Evolutionary conservation across 2,113 vertebrate genomes (phyloP), one percentile per base, ranked within the genome.

Genomic region (Pholis gunnellus): DNA sequence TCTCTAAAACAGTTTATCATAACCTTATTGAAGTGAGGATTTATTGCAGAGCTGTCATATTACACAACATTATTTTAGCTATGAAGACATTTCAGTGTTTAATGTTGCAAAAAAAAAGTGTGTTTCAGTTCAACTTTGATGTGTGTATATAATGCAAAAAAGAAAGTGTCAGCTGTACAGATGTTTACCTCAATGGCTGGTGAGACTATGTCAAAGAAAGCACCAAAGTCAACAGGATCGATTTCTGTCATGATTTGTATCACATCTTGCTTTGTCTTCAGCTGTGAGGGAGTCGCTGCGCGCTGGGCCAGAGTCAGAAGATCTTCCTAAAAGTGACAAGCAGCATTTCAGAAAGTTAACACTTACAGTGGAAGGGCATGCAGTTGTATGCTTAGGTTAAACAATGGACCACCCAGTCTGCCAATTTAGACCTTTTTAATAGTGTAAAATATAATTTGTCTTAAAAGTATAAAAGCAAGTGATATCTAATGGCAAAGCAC

Each of bases 161-260:
- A 52, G 0, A 71, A 66, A 50, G 25, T 46, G 8, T 46, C 5
- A 34, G 0, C 2, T 81, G 2, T 84, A 3, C 54, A 25, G 13
- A 66, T 57, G 44, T 44, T 84, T 81, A 94, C 93, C 85, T 87
- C 40, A 75, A 94, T 90, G 2, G 79, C 79, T 4, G 86, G 87
- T 69, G 91, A 89, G 20, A 94, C 82, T 25, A 15, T 29, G 34
- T 94, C 87, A 83, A 93, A 94, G 78, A 94, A 94, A 66, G 31
- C 22, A 52, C 59, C 78, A 64, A 89, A 87, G 34, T 88, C 73
- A 78, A 13, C n/a, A 27, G 87, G 71, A 9, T 50, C 38, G 63
- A 94, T 72, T 4, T 25, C 68, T 27, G 34, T 29, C 87, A 93
- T 91, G 50, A 94, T 70, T 56, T 83, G 88, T 59, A 13, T 83